Base-by-base conservation (phyloP, 2,797 vertebrate genomes). In the Sebastes paucispinis region DNA sequence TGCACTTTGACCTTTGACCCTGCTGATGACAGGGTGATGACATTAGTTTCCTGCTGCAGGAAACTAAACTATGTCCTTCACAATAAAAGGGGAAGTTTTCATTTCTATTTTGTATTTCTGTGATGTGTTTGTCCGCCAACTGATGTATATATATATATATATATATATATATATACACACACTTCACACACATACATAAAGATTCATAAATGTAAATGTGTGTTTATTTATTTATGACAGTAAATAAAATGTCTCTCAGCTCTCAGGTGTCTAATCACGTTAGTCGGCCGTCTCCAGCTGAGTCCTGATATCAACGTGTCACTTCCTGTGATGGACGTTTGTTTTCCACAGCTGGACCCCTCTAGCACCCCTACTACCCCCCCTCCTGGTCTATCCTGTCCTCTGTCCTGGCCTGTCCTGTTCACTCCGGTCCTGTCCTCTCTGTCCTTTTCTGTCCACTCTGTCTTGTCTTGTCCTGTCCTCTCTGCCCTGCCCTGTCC, bases 251-350 rank as follows among this genome's bases (percentile, higher is more conserved):
- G 14, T 54, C 50, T 52, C 50, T 54, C 47, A 50, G 39, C 39
- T 14, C 47, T 50, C 47, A 18, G 47, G 14, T 18, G n/a, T 62
- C 20, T 67, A 24, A 88, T 89, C 75, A 79, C 9, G n/a, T 89
- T 84, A 89, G 67, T 8, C 3, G 6, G 2, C 47, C 32, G 3
- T 29, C 29, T 80, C 73, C 88, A 89, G 84, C 88, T 91, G 84
- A 80, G 86, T 54, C 60, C 43, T 50, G 16, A 16, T 14, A 43
- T 43, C 39, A 43, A 43, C 2, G 39, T 43, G 39, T 50, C 43
- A 50, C 43, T 50, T 50, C 43, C 16, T 50, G 43, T 50, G 43
- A 50, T 16, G 43, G 16, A 50, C 16, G 43, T 20, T 50, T 50
- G 43, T 50, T 50, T 50, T 50, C 75, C 50, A 54, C 50, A 54